Evolutionary conservation across 1,140 invertebrate genomes (phyloP).

Genomic region (Hyles euphorbiae): DNA sequence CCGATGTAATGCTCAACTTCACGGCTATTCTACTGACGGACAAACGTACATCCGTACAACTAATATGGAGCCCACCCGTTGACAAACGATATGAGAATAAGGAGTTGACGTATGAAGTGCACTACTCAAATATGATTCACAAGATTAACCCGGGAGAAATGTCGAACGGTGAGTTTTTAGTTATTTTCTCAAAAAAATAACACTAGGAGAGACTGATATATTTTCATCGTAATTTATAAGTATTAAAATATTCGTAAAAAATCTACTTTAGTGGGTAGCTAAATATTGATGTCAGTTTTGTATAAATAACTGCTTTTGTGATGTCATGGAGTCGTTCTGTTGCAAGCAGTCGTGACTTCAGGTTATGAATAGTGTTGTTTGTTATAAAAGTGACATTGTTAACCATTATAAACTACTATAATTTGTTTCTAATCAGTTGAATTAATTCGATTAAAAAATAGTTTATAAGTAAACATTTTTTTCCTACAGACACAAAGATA

Average conservation of each 20-base stretch:
- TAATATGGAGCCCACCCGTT: slow-evolving; percentile 80
- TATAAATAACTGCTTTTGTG: too few relatives aligned
- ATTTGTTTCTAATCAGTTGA: too few relatives aligned
- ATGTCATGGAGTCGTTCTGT: too few relatives aligned
- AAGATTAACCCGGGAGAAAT: slow-evolving; percentile 31
- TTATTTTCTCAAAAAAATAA: background rate
- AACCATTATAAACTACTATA: too few relatives aligned
- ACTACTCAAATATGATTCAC: slow-evolving; percentile 42
- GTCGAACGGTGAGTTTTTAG: slow-evolving; percentile 41
- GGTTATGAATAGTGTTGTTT: too few relatives aligned
- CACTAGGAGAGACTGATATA: too few relatives aligned
- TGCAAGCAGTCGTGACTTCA: too few relatives aligned
- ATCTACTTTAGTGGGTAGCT: too few relatives aligned
- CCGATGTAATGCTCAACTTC: slow-evolving; percentile 58
- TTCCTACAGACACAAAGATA: slow-evolving; percentile 71
- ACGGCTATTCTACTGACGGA: slow-evolving; percentile 75
- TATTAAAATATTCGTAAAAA: background rate
- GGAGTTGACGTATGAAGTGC: slow-evolving; percentile 75
- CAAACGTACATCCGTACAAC: slow-evolving; percentile 78
- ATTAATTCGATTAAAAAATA: background rate
- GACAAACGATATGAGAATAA: slow-evolving; percentile 54
- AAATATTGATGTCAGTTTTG: too few relatives aligned
- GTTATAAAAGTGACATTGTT: too few relatives aligned
- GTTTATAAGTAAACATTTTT: background rate
- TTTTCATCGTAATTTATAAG: background rate